Conservation (phyloP, 1,140 invertebrate genomes). For the Brachionus rubens region DNA sequence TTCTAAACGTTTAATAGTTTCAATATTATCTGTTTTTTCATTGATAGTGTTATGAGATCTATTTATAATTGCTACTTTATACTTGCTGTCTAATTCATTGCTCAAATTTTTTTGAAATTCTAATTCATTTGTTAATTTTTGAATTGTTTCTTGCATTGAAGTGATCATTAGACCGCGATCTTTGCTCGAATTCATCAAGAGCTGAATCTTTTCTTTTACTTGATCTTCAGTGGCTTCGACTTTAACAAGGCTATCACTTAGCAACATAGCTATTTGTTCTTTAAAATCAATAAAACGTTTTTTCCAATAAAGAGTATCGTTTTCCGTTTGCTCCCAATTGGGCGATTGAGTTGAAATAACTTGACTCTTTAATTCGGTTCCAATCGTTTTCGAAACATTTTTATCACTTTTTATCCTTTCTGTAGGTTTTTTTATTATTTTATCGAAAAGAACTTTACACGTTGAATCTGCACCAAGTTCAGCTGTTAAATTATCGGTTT, state of each 20-base stretch:
- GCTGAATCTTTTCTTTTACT: constrained; percentile 52
- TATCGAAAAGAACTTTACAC: constrained; percentile 50
- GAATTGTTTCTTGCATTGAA: constrained; percentile 53
- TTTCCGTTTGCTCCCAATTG: constrained; percentile 49
- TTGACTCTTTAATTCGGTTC: constrained; percentile 54
- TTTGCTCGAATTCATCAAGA: constrained; percentile 43
- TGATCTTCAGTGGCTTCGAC: constrained; percentile 53
- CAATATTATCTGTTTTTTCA: too few relatives aligned
- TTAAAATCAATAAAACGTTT: constrained; percentile 52
- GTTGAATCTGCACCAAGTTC: constrained; percentile 55
- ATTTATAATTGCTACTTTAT: too few relatives aligned
- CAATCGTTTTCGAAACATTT: constrained; percentile 53
- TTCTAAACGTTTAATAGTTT: too few relatives aligned
- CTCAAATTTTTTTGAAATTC: constrained; percentile 53
- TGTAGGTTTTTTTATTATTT: constrained; percentile 54
- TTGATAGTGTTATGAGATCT: too few relatives aligned
- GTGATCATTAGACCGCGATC: constrained; percentile 32
- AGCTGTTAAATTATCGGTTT: constrained; percentile 56
- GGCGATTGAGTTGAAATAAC: constrained; percentile 48
- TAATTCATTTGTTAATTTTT: constrained; percentile 54
- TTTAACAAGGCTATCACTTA: constrained; percentile 51
- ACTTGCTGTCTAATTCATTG: constrained; percentile 50
- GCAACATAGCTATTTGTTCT: constrained; percentile 53
- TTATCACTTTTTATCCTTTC: constrained; percentile 55
- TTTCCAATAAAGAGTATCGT: constrained; percentile 49